These are phyloP conservation scores for Orthonevra nobilis DNA, from an alignment of 2,888 invertebrate genomes.

Conservation along the genomic window DNA sequence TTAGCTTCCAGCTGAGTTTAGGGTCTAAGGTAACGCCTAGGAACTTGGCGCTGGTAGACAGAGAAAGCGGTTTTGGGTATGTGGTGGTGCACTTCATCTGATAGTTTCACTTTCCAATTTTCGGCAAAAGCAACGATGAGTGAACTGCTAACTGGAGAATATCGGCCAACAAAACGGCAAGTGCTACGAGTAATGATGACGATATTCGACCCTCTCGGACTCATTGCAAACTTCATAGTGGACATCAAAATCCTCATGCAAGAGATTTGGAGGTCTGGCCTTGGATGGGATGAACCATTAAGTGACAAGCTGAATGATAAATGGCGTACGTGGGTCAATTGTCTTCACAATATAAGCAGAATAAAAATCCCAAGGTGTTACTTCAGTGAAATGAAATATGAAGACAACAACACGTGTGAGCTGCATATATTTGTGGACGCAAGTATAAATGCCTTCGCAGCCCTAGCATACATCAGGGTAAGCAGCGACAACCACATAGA, in stretches of 20 bases:
- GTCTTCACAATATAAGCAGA: constrained; percentile 1
- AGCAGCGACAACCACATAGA: constrained; percentile 11
- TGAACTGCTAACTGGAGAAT: neutral
- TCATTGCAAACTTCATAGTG: constrained; percentile 13
- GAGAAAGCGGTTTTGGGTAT: constrained; percentile 4
- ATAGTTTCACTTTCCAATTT: neutral
- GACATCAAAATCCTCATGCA: constrained; percentile 28
- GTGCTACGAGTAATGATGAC: neutral
- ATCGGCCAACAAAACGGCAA: constrained; percentile 11
- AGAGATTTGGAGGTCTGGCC: constrained; percentile 31
- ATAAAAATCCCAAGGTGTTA: constrained; percentile 69
- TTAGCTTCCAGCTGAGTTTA: too few relatives aligned
- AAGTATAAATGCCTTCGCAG: neutral
- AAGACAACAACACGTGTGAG: neutral
- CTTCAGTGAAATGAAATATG: neutral
- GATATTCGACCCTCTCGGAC: constrained; percentile 13
- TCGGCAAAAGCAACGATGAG: neutral
- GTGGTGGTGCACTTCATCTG: constrained; percentile 3
- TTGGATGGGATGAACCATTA: constrained; percentile 33
- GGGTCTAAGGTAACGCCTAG: too few relatives aligned
- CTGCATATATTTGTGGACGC: constrained; percentile 2
- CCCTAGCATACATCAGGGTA: constrained; percentile 62
- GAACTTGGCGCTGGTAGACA: too few relatives aligned
- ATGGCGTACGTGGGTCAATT: constrained; percentile 8
- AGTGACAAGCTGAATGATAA: neutral